Evolutionary conservation across 2,888 invertebrate species (phyloP).

Genomic region (Ellobium chinense): DNA sequence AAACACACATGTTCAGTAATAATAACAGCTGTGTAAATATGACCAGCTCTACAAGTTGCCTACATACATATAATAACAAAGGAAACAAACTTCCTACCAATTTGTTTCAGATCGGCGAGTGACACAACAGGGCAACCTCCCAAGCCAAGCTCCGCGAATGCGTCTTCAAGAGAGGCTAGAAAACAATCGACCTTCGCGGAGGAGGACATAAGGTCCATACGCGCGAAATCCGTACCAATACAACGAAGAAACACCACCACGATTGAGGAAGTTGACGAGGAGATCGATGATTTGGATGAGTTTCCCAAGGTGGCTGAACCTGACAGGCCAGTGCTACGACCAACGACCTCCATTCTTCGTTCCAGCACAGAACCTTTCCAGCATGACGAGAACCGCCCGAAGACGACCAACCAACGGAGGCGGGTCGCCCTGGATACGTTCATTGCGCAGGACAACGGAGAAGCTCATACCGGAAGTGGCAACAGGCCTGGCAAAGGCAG

Average conservation of each 20-base stretch:
- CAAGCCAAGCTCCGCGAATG: slow-evolving; percentile 20
- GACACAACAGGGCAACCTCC: too few relatives aligned
- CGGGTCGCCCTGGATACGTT: slow-evolving; percentile 15
- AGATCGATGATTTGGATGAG: background rate
- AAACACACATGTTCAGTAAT: too few relatives aligned
- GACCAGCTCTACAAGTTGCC: too few relatives aligned
- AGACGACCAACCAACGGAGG: slow-evolving; percentile 3
- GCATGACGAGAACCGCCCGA: background rate
- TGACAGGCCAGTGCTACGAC: slow-evolving; percentile 2
- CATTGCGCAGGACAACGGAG: background rate
- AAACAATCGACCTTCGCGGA: background rate
- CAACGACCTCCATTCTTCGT: slow-evolving; percentile 22
- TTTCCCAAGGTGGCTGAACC: background rate
- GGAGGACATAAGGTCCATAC: too few relatives aligned
- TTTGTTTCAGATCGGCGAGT: too few relatives aligned
- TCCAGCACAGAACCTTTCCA: background rate
- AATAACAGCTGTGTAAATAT: too few relatives aligned
- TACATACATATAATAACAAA: too few relatives aligned
- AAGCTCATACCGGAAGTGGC: background rate
- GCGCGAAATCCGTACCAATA: slow-evolving; percentile 10
- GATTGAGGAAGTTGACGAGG: background rate
- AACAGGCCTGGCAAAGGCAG: background rate
- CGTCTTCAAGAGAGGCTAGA: background rate
- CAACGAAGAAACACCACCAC: background rate
- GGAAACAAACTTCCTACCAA: too few relatives aligned